Base-by-base conservation (phyloP, 2,888 invertebrate genomes). In the Drosophila paucipuncta region DNA sequence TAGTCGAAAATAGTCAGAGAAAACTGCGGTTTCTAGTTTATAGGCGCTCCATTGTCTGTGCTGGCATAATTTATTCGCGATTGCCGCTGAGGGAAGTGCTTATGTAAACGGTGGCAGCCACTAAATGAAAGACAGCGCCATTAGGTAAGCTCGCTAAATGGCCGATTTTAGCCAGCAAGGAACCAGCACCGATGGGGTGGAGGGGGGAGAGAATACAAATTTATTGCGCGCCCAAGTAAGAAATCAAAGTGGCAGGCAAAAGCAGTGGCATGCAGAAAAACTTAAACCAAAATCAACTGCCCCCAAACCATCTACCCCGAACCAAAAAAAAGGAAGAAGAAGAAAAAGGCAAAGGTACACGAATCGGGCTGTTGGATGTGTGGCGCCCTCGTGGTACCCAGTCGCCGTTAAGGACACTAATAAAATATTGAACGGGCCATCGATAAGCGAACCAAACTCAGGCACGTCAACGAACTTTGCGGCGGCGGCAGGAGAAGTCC, bases 371-470 rank as follows among this genome's bases (percentile, higher is more conserved):
- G 22, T 67, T 67, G 55, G 16, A 28, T 53, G 31, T 66, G 58
- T 76, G 80, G 77, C 73, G 79, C 74, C 89, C 43, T 53, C 28
- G 28, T 39, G 39, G 31, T 37, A 22, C 43, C 41, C 49, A 25
- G 61, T 58, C 54, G 49, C 65, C 54, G 76, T 79, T 86, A 89
- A 86, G 87, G 89, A 81, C 83, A 87, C 90, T 87, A 88, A 90
- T 90, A 88, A 90, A 88, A 88, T 88, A 88, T 91, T 89, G 88
- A 88, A 83, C 76, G 80, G 83, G 83, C 88, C 82, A 88, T 88
- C 88, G 88, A 90, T 88, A 89, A 90, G 87, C 78, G 78, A 78
- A 78, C 76, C 79, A 54, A 65, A 54, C 66, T 43, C 18, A 47
- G 54, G 37, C 13, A 80, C 83, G 90, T 86, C 87, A 89, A 86